phyloP scores from a whole-genome alignment of 1,140 invertebrate species.

The Camponotus vicinus region DNA sequence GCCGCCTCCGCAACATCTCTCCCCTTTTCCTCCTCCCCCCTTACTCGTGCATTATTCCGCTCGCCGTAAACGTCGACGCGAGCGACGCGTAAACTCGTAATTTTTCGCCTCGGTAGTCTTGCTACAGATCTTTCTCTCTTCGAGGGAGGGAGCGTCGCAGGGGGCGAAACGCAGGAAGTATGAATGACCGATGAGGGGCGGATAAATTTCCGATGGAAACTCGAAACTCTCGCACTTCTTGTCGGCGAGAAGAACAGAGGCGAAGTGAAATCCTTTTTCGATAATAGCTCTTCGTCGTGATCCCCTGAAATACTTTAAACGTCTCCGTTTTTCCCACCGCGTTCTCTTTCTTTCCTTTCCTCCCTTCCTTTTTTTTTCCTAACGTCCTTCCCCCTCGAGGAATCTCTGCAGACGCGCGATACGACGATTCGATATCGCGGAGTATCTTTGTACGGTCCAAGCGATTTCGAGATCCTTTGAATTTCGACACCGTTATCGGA shows the following conservation, averaged over 20 bases:
- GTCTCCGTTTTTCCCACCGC: conserved; percentile 53
- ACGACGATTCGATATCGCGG: conserved; percentile 65
- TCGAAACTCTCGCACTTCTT: conserved; percentile 60
- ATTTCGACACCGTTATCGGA: conserved; percentile 54
- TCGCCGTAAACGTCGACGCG: conserved; percentile 46
- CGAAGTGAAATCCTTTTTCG: conserved; percentile 70
- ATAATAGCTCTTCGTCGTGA: conserved; percentile 63
- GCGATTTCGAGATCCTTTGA: conserved; percentile 68
- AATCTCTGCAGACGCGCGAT: conserved; percentile 56
- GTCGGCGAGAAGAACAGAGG: conserved; percentile 40
- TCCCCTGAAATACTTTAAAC: conserved; percentile 64
- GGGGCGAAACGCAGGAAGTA: not conserved
- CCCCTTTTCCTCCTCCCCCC: not conserved
- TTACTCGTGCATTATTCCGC: conserved; percentile 53
- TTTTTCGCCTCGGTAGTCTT: conserved; percentile 38
- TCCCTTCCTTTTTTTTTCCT: not conserved
- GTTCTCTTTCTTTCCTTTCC: not conserved
- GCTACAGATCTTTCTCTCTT: not conserved
- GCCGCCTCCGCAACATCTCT: not conserved
- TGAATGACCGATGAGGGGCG: conserved; percentile 34
- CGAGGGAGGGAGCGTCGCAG: not conserved
- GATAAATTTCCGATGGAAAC: conserved; percentile 54
- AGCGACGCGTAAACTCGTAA: conserved; percentile 54
- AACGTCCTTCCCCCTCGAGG: conserved; percentile 13
- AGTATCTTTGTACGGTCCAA: conserved; percentile 56